Base-by-base conservation (phyloP, 2,113 vertebrate species). In the Lagopus muta region DNA sequence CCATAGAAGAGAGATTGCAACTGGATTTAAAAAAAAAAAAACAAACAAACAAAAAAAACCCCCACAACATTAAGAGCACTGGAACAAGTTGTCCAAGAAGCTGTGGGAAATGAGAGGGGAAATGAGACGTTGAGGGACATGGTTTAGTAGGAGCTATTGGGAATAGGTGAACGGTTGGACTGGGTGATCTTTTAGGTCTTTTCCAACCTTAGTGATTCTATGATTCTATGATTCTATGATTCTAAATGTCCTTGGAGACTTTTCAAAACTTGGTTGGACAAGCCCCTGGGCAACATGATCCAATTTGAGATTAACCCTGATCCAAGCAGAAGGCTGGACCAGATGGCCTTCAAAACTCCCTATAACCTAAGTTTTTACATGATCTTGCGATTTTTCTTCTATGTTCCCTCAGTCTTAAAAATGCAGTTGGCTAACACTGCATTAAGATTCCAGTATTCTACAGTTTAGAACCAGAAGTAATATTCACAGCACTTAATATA, bases 171-270 rank as follows among this genome's bases (percentile, higher is more conserved):
- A n/a, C n/a, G n/a, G n/a, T n/a, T n/a, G n/a, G n/a, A n/a, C n/a
- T n/a, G n/a, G n/a, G n/a, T n/a, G n/a, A n/a, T n/a, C n/a, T n/a
- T n/a, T n/a, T n/a, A n/a, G n/a, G n/a, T n/a, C n/a, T n/a, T n/a
- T n/a, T n/a, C n/a, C n/a, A n/a, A n/a, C n/a, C n/a, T n/a, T n/a
- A n/a, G n/a, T n/a, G n/a, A n/a, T n/a, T n/a, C n/a, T n/a, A n/a
- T n/a, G n/a, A n/a, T n/a, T n/a, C n/a, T n/a, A n/a, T n/a, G n/a
- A n/a, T n/a, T n/a, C n/a, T n/a, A n/a, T n/a, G n/a, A n/a, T n/a
- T n/a, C n/a, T n/a, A n/a, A n/a, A n/a, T 75, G 78, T 93, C 84
- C 93, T 95, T 94, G 93, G 96, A 95, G 92, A 76, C 69, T 92
- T 93, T 91, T 95, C 96, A 95, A 89, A 92, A 58, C 72, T 89